A percentile compares a stretch with the other conserved stretches of the same genome.
phyloP scores from a whole-genome alignment of 2,113 vertebrate species.

The Polypterus senegalus region DNA sequence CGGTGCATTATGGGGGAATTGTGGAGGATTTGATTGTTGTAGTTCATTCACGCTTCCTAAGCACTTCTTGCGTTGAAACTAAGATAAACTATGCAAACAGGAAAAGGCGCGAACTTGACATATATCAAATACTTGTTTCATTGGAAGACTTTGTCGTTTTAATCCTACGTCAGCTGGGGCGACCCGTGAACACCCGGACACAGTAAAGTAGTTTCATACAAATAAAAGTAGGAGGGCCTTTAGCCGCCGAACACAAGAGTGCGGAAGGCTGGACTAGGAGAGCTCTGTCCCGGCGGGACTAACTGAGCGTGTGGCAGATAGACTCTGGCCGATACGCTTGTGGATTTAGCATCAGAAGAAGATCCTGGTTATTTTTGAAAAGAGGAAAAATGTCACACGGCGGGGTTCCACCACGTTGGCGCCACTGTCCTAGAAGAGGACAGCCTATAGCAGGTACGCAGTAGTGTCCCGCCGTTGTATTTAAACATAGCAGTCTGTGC shows the following conservation, averaged over 20 bases:
- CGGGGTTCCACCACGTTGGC: slow-evolving; percentile 86
- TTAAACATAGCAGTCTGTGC: too few relatives aligned
- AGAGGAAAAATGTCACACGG: slow-evolving; percentile 62
- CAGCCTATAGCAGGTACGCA: slow-evolving; percentile 80
- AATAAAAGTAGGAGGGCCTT: slow-evolving; percentile 15
- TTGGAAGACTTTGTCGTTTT: too few relatives aligned
- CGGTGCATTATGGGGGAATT: slow-evolving; percentile 36
- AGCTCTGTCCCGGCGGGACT: slow-evolving; percentile 9
- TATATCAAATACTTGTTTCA: too few relatives aligned
- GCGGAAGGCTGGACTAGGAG: slow-evolving; percentile 13
- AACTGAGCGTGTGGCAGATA: neutral
- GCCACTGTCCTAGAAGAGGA: slow-evolving; percentile 82
- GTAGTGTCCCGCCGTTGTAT: too few relatives aligned
- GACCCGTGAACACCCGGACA: neutral
- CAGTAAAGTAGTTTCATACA: neutral
- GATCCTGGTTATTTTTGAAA: too few relatives aligned
- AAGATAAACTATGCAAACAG: too few relatives aligned
- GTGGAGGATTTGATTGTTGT: slow-evolving; percentile 24
- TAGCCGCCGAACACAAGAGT: slow-evolving; percentile 15
- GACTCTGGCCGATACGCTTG: too few relatives aligned
- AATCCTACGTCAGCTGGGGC: too few relatives aligned
- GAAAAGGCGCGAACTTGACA: too few relatives aligned
- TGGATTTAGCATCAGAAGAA: too few relatives aligned
- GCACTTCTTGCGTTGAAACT: too few relatives aligned
- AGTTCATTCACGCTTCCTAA: slow-evolving; percentile 13